phyloP scores from a whole-genome alignment of 2,797 vertebrate genomes.

The Gymnodraco acuticeps region DNA sequence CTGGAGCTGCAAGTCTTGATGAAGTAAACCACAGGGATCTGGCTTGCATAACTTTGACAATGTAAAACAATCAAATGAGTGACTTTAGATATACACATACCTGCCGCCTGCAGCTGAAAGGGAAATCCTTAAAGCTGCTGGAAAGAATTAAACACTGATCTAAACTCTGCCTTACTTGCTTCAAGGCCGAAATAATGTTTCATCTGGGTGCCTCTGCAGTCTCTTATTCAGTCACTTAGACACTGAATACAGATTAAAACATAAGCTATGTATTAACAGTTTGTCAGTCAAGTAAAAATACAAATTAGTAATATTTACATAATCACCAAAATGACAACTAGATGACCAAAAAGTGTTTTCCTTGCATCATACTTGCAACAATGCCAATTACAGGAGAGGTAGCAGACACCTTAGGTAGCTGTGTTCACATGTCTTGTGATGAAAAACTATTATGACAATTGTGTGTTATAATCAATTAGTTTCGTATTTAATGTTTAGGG shows the following conservation, averaged over 20 bases:
- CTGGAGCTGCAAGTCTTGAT: slow-evolving; percentile 1
- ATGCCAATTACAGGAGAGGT: neutral
- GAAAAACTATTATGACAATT: neutral
- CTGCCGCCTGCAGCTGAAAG: slow-evolving; percentile 9
- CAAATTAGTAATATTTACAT: neutral
- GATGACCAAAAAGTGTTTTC: neutral
- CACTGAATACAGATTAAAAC: neutral
- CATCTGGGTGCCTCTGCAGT: no score
- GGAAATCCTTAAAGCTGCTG: slow-evolving; percentile 7
- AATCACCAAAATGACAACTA: neutral
- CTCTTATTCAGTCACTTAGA: neutral
- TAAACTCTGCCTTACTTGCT: neutral
- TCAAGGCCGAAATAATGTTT: no score
- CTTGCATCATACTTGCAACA: neutral
- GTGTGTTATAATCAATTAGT: no score
- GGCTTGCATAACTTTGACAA: slow-evolving; percentile 1
- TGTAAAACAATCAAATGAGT: neutral
- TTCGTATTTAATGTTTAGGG: no score
- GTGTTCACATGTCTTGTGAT: neutral
- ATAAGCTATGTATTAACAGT: neutral
- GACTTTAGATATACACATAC: slow-evolving; percentile 2
- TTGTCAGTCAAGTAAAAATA: neutral
- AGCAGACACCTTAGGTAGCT: neutral
- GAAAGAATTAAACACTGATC: slow-evolving; percentile 6
- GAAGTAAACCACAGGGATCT: slow-evolving; percentile 4